phyloP scores from a whole-genome alignment of 2,888 invertebrate species.

The Apamea monoglypha region DNA sequence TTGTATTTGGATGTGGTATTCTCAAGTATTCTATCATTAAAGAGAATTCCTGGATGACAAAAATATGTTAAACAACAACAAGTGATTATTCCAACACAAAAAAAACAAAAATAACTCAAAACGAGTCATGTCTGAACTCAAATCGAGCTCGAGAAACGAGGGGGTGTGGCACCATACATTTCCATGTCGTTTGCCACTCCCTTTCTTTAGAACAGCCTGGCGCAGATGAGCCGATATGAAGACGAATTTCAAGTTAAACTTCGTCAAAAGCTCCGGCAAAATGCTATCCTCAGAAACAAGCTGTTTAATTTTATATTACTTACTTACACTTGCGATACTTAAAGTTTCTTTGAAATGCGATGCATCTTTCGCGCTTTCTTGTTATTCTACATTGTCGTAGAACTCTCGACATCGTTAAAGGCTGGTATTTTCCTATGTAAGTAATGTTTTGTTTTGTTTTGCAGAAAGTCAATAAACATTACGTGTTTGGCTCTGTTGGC shows the following conservation, averaged over 20 bases:
- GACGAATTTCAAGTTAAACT: conserved; percentile 31
- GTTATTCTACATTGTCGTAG: conserved; percentile 7
- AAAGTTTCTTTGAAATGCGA: conserved; percentile 50
- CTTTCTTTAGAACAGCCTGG: conserved; percentile 33
- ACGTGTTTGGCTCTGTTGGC: neutral
- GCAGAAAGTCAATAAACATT: conserved; percentile 9
- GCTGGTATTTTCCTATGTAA: conserved; percentile 12
- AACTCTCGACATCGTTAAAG: conserved; percentile 7
- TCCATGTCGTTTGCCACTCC: conserved; percentile 35
- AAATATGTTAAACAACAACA: conserved; percentile 6
- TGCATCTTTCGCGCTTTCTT: conserved; percentile 26
- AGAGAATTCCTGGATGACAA: neutral
- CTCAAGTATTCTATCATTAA: neutral
- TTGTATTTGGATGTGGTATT: neutral
- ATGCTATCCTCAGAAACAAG: conserved; percentile 30
- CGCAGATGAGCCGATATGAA: conserved; percentile 52
- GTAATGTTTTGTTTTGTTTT: conserved; percentile 7
- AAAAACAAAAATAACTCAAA: conserved; percentile 20
- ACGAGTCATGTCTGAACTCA: neutral
- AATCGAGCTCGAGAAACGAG: neutral
- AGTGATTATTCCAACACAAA: neutral
- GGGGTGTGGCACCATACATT: conserved; percentile 42
- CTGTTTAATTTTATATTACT: conserved; percentile 31
- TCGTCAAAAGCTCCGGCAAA: conserved; percentile 30
- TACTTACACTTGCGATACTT: conserved; percentile 23